These are phyloP conservation scores for Laticauda laticaudata DNA, from an alignment of 2,113 vertebrate species.

Conservation along the genomic window DNA sequence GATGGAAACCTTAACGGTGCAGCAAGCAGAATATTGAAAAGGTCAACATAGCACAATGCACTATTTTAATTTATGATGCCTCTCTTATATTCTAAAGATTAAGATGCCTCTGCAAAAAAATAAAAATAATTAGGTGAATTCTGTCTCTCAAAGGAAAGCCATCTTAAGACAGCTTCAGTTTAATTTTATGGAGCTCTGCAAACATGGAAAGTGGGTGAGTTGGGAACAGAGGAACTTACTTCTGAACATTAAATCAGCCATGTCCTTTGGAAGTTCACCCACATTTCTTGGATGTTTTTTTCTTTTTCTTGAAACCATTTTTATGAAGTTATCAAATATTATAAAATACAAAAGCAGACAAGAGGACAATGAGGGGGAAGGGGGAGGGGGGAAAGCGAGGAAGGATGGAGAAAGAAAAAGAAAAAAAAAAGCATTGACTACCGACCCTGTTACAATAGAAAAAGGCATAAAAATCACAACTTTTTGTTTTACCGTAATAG, in stretches of 20 bases:
- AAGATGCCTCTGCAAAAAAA: constrained; percentile 37
- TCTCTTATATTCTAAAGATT: constrained; percentile 39
- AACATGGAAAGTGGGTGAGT: background rate
- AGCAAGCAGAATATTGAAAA: constrained; percentile 66
- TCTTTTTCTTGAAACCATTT: no score
- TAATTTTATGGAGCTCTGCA: background rate
- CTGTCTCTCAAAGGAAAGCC: constrained; percentile 32
- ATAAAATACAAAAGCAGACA: no score
- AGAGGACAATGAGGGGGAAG: no score
- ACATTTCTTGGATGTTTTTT: no score
- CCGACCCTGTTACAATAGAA: no score
- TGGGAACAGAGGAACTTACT: background rate
- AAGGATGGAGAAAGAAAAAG: no score
- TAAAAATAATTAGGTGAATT: constrained; percentile 24
- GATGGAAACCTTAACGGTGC: constrained; percentile 53
- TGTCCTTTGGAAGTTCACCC: background rate
- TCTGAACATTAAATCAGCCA: background rate
- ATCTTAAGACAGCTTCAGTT: constrained; percentile 7
- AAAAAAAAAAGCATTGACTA: no score
- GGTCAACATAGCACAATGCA: constrained; percentile 48
- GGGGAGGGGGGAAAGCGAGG: no score
- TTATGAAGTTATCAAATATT: no score
- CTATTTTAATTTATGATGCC: constrained; percentile 49
- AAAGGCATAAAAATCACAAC: no score
- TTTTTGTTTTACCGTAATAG: no score